These are phyloP conservation scores for Papilio gigon DNA, from an alignment of 2,888 invertebrate genomes.

Conservation along the genomic window DNA sequence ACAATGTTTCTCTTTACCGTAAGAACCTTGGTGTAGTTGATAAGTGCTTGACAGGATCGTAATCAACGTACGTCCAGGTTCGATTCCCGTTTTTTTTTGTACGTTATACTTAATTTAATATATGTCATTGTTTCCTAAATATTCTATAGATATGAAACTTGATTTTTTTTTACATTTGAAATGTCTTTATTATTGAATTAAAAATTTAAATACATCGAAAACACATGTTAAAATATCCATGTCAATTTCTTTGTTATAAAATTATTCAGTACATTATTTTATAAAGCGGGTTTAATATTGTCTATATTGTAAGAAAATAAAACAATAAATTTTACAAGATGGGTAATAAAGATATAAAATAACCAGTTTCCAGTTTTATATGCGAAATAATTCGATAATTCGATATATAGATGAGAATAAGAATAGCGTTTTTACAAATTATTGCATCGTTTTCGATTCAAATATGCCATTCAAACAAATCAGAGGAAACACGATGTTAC, in stretches of 20 bases:
- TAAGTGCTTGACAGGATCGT: too few species aligned
- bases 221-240: background rate
- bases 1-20: too few species aligned
- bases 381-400: conserved; percentile 14
- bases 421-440: conserved; percentile 17
- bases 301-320: conserved; percentile 23
- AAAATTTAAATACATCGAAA: background rate
- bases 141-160: too few species aligned
- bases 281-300: conserved; percentile 6
- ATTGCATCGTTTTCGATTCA: conserved; percentile 11
- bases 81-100: too few species aligned
- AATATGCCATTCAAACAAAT: conserved; percentile 26
- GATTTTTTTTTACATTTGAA: too few species aligned
- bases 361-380: conserved; percentile 25
- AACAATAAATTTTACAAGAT: conserved; percentile 22
- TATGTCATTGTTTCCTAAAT: too few species aligned
- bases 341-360: conserved; percentile 19
- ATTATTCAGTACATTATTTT: background rate
- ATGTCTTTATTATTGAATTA: too few species aligned
- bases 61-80: too few species aligned
- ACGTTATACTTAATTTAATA: too few species aligned
- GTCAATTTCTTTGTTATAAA: background rate
- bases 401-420: background rate
- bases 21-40: too few species aligned
- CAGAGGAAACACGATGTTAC: conserved; percentile 10